Percentiles rank a stretch among this genome's conserved stretches.
Conservation (phyloP, 2,797 vertebrate species). For the Sebastes hopkinsi region DNA sequence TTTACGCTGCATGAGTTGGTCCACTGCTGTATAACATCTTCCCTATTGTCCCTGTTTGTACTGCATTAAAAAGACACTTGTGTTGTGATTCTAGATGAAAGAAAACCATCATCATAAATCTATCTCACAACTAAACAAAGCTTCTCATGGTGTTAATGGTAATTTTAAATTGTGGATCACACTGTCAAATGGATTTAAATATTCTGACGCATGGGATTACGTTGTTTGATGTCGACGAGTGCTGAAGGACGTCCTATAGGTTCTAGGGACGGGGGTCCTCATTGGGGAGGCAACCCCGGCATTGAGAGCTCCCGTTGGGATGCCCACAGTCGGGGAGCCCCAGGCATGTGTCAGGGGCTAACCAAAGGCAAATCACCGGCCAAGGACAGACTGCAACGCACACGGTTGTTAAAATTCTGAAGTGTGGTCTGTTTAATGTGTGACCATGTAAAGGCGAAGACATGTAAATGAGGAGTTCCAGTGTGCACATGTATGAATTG, state of each 20-base stretch:
- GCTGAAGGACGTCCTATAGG: constrained; percentile 53
- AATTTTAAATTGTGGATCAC: not conserved
- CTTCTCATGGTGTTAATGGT: not conserved
- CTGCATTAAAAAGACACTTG: not conserved
- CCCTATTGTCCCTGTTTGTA: not conserved
- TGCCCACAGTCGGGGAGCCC: constrained; percentile 44
- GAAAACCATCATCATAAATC: constrained; percentile 1
- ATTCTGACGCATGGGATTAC: constrained; percentile 23
- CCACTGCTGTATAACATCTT: not conserved
- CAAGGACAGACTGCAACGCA: constrained; percentile 46
- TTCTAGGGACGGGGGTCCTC: constrained; percentile 19
- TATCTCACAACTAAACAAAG: not conserved
- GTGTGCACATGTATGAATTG: constrained; percentile 40
- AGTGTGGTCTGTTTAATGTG: constrained; percentile 50
- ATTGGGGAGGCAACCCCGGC: constrained; percentile 17
- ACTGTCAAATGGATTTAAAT: constrained; percentile 18
- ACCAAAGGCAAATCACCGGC: constrained; percentile 45
- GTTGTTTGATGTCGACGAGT: constrained; percentile 48
- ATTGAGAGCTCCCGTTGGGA: constrained; percentile 33
- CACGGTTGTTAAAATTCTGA: constrained; percentile 7
- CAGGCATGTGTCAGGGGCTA: constrained; percentile 57
- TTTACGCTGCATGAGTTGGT: not conserved
- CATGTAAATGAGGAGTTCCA: constrained; percentile 54
- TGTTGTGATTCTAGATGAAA: constrained; percentile 8
- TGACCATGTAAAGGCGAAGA: constrained; percentile 47